Percentiles rank a stretch among this genome's conserved stretches.
Evolutionary conservation across 2,888 invertebrate genomes (phyloP).

Genomic region (Serripes groenlandicus): DNA sequence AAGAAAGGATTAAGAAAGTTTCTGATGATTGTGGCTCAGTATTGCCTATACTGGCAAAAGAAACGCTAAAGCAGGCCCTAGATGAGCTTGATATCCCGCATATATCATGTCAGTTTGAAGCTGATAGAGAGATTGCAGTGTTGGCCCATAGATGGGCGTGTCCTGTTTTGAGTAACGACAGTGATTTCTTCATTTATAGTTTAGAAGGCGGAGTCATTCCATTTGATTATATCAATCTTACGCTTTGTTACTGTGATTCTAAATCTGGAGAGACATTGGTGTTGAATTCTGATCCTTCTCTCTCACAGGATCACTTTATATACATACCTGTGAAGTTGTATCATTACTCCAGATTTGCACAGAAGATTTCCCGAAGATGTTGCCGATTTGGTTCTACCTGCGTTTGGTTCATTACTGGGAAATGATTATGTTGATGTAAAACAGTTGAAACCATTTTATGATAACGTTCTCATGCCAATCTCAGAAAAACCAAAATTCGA

Average conservation of each 20-base stretch:
- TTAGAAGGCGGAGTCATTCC: slow-evolving; percentile 92
- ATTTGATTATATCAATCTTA: slow-evolving; percentile 87
- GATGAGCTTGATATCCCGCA: slow-evolving; percentile 90
- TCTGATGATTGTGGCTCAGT: slow-evolving; percentile 87
- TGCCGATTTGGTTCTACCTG: slow-evolving; percentile 90
- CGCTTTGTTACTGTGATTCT: slow-evolving; percentile 57
- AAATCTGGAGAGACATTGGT: slow-evolving; percentile 43
- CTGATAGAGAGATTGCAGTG: slow-evolving; percentile 95
- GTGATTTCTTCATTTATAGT: slow-evolving; percentile 97
- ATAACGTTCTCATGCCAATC: slow-evolving; percentile 88
- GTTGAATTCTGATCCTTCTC: slow-evolving; percentile 8
- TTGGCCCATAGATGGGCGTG: slow-evolving; percentile 92
- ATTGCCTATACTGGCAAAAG: slow-evolving; percentile 92
- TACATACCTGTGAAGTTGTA: slow-evolving; percentile 89
- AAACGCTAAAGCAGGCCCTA: slow-evolving; percentile 92
- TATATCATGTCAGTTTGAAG: slow-evolving; percentile 94
- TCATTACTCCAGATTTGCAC: slow-evolving; percentile 90
- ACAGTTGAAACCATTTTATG: slow-evolving; percentile 91
- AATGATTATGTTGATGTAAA: slow-evolving; percentile 93
- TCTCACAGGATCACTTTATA: slow-evolving; percentile 43
- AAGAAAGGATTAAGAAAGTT: slow-evolving; percentile 76
- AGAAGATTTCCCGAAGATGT: slow-evolving; percentile 89
- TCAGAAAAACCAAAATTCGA: slow-evolving; percentile 76
- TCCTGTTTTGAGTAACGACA: slow-evolving; percentile 96
- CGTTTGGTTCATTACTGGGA: slow-evolving; percentile 94